Conservation (phyloP, 2,888 invertebrate species). For the Eugnorisma glareosa region DNA sequence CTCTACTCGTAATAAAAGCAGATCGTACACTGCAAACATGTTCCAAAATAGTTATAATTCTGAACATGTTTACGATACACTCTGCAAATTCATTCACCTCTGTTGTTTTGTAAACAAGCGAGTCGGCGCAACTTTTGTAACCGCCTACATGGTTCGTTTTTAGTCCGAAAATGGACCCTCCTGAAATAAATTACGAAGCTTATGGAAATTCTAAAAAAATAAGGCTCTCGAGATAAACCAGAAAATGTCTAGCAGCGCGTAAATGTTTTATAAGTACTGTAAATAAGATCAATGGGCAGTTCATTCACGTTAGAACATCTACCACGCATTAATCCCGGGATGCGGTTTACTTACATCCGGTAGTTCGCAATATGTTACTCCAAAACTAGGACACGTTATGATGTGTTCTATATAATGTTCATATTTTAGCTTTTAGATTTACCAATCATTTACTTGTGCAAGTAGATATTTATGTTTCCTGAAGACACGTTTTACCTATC, state of each 20-base stretch:
- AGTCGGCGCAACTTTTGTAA: constrained; percentile 28
- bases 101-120: constrained; percentile 59
- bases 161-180: constrained; percentile 15
- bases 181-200: neutral
- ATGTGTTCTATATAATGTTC: constrained; percentile 62
- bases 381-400: constrained; percentile 60
- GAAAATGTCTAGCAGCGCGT: constrained; percentile 23
- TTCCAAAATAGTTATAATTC: constrained; percentile 67
- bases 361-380: constrained; percentile 62
- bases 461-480: constrained; percentile 23
- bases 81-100: constrained; percentile 63
- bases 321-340: constrained; percentile 67
- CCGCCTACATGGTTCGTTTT: constrained; percentile 19
- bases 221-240: constrained; percentile 14
- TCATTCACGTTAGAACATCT: constrained; percentile 56
- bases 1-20: constrained; percentile 69
- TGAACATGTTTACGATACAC: constrained; percentile 57
- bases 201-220: neutral
- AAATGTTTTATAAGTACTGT: constrained; percentile 54
- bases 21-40: constrained; percentile 69
- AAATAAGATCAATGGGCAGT: constrained; percentile 65
- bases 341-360: constrained; percentile 70
- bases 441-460: constrained; percentile 38
- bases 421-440: constrained; percentile 53
- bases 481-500: neutral